phyloP scores from a whole-genome alignment of 2,113 vertebrate species.

The Reinhardtius hippoglossoides region DNA sequence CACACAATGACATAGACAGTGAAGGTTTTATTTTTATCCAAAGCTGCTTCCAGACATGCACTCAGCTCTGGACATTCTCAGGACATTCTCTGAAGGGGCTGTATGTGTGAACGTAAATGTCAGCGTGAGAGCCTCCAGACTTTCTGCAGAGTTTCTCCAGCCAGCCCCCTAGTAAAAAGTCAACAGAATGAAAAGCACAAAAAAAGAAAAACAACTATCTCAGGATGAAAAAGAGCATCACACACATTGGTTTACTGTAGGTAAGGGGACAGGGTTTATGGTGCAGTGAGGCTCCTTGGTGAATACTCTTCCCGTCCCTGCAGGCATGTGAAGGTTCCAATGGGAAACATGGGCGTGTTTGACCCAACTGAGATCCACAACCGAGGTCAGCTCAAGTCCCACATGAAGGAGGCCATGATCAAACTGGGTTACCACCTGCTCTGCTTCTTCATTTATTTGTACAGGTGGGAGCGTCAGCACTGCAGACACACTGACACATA shows the following conservation, averaged over 20 bases:
- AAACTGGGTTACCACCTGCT: slow-evolving; percentile 98
- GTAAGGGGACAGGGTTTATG: background rate
- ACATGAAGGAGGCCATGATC: slow-evolving; percentile 99
- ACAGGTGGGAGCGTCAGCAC: slow-evolving; percentile 86
- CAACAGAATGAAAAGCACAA: too few species aligned
- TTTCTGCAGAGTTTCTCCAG: too few species aligned
- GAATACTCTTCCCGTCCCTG: background rate
- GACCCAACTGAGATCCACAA: slow-evolving; percentile 99
- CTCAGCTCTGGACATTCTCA: too few species aligned
- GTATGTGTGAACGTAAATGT: too few species aligned
- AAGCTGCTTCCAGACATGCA: too few species aligned
- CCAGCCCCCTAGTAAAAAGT: too few species aligned
- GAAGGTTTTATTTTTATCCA: too few species aligned
- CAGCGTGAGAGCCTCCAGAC: too few species aligned
- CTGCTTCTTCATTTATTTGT: slow-evolving; percentile 99
- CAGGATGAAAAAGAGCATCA: background rate
- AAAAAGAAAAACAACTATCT: background rate
- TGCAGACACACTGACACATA: background rate
- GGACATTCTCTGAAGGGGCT: too few species aligned
- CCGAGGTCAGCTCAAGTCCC: slow-evolving; percentile 94
- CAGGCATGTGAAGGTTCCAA: slow-evolving; percentile 93
- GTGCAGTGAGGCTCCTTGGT: background rate
- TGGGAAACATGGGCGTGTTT: slow-evolving; percentile 98
- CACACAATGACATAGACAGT: background rate
- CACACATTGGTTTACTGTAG: background rate